Evolutionary conservation across 64 coral and sea anemone genomes (phyloP).

Genomic region (Acropora tenuis): DNA sequence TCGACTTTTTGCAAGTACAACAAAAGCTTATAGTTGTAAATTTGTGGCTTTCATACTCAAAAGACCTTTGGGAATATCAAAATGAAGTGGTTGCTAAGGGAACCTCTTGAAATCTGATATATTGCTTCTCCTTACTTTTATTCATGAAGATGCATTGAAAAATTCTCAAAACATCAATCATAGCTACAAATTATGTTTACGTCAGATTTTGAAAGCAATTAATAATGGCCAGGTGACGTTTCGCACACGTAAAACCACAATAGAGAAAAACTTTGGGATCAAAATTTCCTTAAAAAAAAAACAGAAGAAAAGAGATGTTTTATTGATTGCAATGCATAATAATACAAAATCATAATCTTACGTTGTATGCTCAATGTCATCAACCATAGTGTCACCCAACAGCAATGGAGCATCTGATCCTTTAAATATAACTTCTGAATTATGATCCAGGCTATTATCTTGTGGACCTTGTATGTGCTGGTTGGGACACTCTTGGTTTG

Average conservation of each 20-base stretch:
- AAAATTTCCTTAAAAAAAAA: neutral
- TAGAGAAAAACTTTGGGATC: neutral
- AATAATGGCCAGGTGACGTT: neutral
- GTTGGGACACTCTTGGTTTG: neutral
- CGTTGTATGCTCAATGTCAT: slow-evolving; percentile 20
- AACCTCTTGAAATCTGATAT: no score
- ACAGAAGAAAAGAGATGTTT: neutral
- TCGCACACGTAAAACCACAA: neutral
- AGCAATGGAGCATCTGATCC: slow-evolving; percentile 8
- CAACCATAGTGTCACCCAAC: slow-evolving; percentile 20
- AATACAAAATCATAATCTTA: neutral
- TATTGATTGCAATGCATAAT: neutral
- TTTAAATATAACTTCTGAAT: slow-evolving; percentile 14
- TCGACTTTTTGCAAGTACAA: no score
- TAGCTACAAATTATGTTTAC: neutral
- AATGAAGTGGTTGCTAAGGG: no score
- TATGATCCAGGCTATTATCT: slow-evolving; percentile 1
- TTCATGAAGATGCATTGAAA: neutral
- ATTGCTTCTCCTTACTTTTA: no score
- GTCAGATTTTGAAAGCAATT: neutral
- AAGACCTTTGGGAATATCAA: no score
- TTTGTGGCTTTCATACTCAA: no score
- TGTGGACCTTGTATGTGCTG: neutral
- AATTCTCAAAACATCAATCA: neutral
- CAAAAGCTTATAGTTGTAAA: no score